Conservation (phyloP, 2,888 invertebrate genomes). For the Drosophila subsilvestris region DNA sequence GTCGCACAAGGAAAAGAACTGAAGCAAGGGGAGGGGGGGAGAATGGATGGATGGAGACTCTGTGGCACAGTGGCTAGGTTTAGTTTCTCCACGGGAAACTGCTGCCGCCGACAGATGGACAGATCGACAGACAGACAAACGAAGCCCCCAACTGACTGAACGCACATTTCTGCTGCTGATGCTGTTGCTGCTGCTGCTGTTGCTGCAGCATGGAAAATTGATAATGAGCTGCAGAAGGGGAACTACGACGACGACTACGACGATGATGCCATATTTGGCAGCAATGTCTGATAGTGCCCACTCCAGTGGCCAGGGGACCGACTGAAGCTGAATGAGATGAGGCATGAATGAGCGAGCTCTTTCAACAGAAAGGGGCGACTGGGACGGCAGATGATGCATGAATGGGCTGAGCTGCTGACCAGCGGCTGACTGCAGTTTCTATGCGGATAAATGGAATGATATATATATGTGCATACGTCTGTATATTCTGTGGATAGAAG, state of each 20-base stretch:
- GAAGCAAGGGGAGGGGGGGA: neutral
- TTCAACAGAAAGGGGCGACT: conserved; percentile 13
- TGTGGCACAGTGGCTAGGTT: conserved; percentile 56
- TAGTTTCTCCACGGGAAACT: conserved; percentile 47
- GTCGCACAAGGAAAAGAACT: conserved; percentile 43
- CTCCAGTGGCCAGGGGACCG: conserved; percentile 9
- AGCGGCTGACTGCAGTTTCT: conserved; percentile 30
- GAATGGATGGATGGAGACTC: neutral
- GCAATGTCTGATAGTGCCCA: conserved; percentile 53
- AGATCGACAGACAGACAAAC: conserved; percentile 14
- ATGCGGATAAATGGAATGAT: conserved; percentile 23
- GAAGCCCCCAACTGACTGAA: conserved; percentile 41
- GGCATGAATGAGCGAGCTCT: conserved; percentile 25
- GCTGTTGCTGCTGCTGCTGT: neutral
- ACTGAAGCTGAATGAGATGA: conserved; percentile 45
- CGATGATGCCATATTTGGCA: conserved; percentile 55
- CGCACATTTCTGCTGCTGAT: conserved; percentile 53
- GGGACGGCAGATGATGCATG: conserved; percentile 42
- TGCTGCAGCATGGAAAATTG: conserved; percentile 69
- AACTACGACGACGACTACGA: neutral
- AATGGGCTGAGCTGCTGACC: conserved; percentile 50
- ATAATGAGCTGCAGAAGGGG: conserved; percentile 68
- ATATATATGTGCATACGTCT: neutral
- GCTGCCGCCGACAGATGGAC: conserved; percentile 60
- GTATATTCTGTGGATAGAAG: conserved; percentile 25